Evolutionary conservation across 2,888 invertebrate species (phyloP).

Genomic region (Drosophila macrospina): DNA sequence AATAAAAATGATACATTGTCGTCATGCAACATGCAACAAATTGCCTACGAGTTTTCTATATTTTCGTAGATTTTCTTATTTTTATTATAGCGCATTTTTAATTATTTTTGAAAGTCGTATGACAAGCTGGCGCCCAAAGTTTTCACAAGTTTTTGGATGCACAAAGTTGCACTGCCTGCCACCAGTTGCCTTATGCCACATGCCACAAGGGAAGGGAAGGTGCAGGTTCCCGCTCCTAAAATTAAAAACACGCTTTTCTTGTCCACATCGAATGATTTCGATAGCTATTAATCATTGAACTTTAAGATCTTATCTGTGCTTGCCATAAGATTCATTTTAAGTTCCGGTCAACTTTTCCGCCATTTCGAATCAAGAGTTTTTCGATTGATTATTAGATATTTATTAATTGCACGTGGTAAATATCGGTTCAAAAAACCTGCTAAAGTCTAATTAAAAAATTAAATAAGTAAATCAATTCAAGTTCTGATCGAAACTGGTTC

Average conservation of each 20-base stretch:
- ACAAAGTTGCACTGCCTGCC: constrained; percentile 30
- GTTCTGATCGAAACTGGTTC: constrained; percentile 23
- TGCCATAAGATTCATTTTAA: constrained; percentile 1
- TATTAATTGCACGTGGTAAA: constrained; percentile 3
- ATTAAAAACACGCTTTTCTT: constrained; percentile 2
- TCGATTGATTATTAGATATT: constrained; percentile 7
- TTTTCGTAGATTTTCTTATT: background rate
- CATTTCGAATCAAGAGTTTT: background rate
- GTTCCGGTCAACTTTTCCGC: constrained; percentile 9
- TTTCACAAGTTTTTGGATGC: constrained; percentile 23
- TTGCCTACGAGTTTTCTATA: constrained; percentile 37
- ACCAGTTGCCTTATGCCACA: constrained; percentile 27
- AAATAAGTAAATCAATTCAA: background rate
- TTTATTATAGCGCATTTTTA: constrained; percentile 8
- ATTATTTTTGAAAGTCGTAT: constrained; percentile 55
- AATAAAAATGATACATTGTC: constrained; percentile 39
- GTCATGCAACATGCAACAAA: constrained; percentile 51
- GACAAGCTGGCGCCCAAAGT: constrained; percentile 45
- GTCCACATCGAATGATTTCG: background rate
- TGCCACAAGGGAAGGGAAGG: constrained; percentile 23
- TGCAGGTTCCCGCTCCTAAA: too few relatives aligned
- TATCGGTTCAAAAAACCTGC: constrained; percentile 4
- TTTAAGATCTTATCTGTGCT: background rate
- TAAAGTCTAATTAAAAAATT: constrained; percentile 1
- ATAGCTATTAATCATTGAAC: constrained; percentile 10